Evolutionary conservation across 1,140 invertebrate species (phyloP), one percentile per base, ranked within the genome.

Genomic region (Drosophila virilis): DNA sequence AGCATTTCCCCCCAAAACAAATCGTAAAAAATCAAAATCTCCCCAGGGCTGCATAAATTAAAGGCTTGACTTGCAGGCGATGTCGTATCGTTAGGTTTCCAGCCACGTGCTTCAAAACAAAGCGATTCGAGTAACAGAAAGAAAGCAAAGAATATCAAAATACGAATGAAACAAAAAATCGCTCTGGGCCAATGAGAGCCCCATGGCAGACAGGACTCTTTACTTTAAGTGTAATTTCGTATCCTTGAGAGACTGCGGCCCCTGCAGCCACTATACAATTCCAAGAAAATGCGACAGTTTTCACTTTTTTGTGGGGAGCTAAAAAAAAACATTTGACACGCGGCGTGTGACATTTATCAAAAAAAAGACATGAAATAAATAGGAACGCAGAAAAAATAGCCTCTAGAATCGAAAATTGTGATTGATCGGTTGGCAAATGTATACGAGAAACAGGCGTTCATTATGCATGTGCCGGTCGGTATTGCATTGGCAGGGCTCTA

Each of bases 31-130:
- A 78, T 90, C 79, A 78, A 83, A 90, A 79, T 74, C 74, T 91
- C 88, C 80, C 88, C 61, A 72, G 88, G 82, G 88, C 69, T 88
- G 83, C 80, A 91, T 91, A 91, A 91, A 91, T 91, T 91, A 91
- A 84, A 83, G 79, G 82, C 79, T 89, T 86, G 83, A 52, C 76
- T 74, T 40, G 58, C 73, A 82, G 62, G 74, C 68, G 52, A 68
- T 65, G 68, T 38, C 45, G 45, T 33, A 33, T 58, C 38, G 40
- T 37, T 5, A 51, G 37, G 45, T 37, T 52, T 46, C 51, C 46
- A 1, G 22, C 9, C 54, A 35, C 50, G n/a, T 67, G 12, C 54
- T 38, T 8, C 42, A 9, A 52, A 52, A 51, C 45, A 58, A 67
- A 65, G 50, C 45, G 68, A 72, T 62, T 69, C 67, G 22, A 28